Evolutionary conservation across 2,888 invertebrate species (phyloP).

Genomic region (Arge pagana): DNA sequence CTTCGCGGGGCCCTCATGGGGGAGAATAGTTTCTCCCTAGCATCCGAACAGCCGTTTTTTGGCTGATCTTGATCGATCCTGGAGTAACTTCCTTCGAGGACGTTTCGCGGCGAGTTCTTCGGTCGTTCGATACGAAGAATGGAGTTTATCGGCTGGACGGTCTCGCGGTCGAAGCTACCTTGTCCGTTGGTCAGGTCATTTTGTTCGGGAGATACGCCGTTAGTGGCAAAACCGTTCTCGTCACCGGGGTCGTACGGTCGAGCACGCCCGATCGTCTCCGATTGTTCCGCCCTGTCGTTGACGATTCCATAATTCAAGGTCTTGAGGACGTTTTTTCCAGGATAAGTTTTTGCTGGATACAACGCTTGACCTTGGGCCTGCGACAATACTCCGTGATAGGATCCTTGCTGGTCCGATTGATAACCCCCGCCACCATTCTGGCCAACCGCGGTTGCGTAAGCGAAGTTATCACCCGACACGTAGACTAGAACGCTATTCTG

Average conservation of each 20-base stretch:
- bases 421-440: conserved; percentile 24
- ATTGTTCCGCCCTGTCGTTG: not conserved
- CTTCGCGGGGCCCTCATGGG: conserved; percentile 23
- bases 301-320: conserved; percentile 1
- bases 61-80: no score
- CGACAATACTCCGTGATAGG: conserved; percentile 41
- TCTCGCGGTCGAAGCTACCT: no score
- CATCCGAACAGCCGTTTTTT: conserved; percentile 8
- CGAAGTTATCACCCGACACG: conserved; percentile 64
- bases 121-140: no score
- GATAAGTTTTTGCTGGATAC: conserved; percentile 18
- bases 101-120: conserved; percentile 6
- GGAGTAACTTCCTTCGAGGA: conserved; percentile 1
- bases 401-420: conserved; percentile 29
- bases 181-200: conserved; percentile 10
- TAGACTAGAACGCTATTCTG: conserved; percentile 65
- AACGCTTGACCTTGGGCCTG: conserved; percentile 28
- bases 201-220: conserved; percentile 5
- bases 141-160: no score
- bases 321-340: conserved; percentile 10
- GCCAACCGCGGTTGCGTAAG: conserved; percentile 60
- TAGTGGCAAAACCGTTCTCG: not conserved
- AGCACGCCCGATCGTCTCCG: conserved; percentile 1
- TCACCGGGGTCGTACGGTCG: not conserved
- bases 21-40: no score